Evolutionary conservation across 2,113 vertebrate species (phyloP), one percentile per base, ranked within the genome.

Genomic region (Varanus komodoensis): DNA sequence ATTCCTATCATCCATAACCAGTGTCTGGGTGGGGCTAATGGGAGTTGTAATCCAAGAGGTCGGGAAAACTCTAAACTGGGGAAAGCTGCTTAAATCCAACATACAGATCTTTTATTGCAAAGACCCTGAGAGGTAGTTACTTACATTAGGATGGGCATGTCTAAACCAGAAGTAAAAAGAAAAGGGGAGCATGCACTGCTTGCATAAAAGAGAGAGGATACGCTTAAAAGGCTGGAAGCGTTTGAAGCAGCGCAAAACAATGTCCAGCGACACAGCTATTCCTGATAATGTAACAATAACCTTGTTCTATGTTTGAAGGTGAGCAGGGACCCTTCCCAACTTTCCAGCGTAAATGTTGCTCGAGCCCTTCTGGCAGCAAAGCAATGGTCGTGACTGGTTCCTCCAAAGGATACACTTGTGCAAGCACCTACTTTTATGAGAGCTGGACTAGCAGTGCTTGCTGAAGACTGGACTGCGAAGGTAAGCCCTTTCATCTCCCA

Each of bases 401-500:
- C 21, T 32, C 2, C n/a, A 6, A 82, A 1, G 0, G 64, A 19
- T 32, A 74, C 19, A 32, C 15, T n/a, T 23, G 32, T 61, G 27
- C 32, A 57, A 32, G 6, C 32, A 7, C 61, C 25, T 48, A 2
- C 54, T 82, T 61, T 82, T 34, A 19, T 32, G 34, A 82, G 50
- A 32, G n/a, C 32, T 19, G 32, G 6, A 48, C 77, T 48, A 79
- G 44, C 77, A 50, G 77, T 32, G n/a, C 17, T 34, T 19, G 21
- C 80, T 82, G n/a, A 32, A 34, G 64, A 64, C 57, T 64, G 8
- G 57, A 25, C 57, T 61, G 32, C 61, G 80, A 82, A 82, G 50
- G 81, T 92, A 50, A 89, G 87, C 17, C 8, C 29, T 85, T 87
- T 89, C 2, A 82, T 89, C 17, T 0, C 44, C 75, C 69, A 68